phyloP scores from a whole-genome alignment of 92 coral and sea anemone species.

The Palythoa grandiflora region DNA sequence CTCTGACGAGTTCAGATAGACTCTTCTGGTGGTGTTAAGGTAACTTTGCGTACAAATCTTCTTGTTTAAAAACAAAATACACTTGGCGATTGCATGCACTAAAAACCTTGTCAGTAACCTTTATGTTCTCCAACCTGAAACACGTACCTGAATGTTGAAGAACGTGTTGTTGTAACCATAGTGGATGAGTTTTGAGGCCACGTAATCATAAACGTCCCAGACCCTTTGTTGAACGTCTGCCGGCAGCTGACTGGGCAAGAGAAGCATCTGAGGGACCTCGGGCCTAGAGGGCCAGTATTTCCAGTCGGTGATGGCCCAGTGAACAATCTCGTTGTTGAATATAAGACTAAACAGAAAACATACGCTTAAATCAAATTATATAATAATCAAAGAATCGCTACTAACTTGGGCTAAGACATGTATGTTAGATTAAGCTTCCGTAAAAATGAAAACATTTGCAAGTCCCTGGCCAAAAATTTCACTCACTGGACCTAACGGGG shows the following conservation, averaged over 20 bases:
- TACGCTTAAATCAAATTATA: too few relatives aligned
- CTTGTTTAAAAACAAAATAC: too few relatives aligned
- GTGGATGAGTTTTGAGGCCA: constrained; percentile 34
- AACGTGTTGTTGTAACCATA: constrained; percentile 40
- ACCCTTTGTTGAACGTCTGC: constrained; percentile 21
- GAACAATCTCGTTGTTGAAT: constrained; percentile 29
- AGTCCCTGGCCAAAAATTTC: too few relatives aligned
- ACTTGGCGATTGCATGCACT: too few relatives aligned
- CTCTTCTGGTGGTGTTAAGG: too few relatives aligned
- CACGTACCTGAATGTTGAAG: constrained; percentile 49
- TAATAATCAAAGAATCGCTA: not conserved
- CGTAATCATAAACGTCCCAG: constrained; percentile 51
- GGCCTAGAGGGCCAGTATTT: constrained; percentile 41
- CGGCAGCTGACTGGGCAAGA: constrained; percentile 42
- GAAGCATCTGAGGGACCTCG: constrained; percentile 44
- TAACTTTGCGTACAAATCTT: too few relatives aligned
- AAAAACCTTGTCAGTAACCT: not conserved
- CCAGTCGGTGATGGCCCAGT: constrained; percentile 54
- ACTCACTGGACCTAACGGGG: too few relatives aligned
- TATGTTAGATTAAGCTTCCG: too few relatives aligned
- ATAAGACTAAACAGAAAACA: not conserved
- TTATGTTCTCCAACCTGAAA: not conserved
- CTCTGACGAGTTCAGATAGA: too few relatives aligned
- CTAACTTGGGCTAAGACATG: too few relatives aligned
- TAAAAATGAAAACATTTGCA: too few relatives aligned